Percentiles rank a stretch among this genome's conserved stretches.
Conservation (phyloP, 2,797 vertebrate genomes). For the Cetoscarus ocellatus region DNA sequence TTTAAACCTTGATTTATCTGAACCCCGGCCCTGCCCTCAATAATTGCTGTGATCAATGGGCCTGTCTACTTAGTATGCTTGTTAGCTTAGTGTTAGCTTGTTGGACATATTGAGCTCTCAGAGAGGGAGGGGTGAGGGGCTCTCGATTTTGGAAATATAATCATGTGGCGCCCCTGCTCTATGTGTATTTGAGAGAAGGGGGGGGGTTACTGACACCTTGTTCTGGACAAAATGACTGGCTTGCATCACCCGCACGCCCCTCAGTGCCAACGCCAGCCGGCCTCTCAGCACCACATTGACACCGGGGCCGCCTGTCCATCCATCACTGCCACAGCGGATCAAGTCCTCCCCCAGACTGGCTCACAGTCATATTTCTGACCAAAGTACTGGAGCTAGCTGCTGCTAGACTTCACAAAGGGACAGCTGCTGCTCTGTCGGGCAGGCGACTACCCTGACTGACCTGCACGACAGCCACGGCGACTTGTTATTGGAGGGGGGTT, state of each 20-base stretch:
- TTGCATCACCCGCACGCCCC: constrained; percentile 45
- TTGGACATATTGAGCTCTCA: constrained; percentile 42
- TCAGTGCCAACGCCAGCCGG: constrained; percentile 33
- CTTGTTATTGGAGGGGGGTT: not conserved
- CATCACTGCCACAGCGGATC: constrained; percentile 47
- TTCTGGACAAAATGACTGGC: constrained; percentile 64
- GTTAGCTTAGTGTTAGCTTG: constrained; percentile 54
- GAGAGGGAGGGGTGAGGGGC: not conserved
- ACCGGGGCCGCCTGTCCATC: constrained; percentile 42
- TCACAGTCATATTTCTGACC: constrained; percentile 61
- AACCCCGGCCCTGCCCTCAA: not conserved
- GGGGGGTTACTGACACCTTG: constrained; percentile 63
- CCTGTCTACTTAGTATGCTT: constrained; percentile 34
- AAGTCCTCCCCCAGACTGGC: constrained; percentile 24
- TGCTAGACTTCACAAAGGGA: constrained; percentile 48
- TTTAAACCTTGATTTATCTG: no score
- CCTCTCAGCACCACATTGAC: constrained; percentile 65
- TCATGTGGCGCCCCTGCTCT: constrained; percentile 47
- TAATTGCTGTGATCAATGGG: constrained; percentile 8
- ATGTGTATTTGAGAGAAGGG: constrained; percentile 3
- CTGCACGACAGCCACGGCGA: not conserved
- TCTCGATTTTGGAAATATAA: constrained; percentile 65
- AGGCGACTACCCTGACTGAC: constrained; percentile 17
- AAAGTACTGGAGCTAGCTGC: constrained; percentile 58
- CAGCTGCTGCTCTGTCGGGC: constrained; percentile 58